Conservation (phyloP, 2,888 invertebrate genomes). For the Nymphalis c-album region DNA sequence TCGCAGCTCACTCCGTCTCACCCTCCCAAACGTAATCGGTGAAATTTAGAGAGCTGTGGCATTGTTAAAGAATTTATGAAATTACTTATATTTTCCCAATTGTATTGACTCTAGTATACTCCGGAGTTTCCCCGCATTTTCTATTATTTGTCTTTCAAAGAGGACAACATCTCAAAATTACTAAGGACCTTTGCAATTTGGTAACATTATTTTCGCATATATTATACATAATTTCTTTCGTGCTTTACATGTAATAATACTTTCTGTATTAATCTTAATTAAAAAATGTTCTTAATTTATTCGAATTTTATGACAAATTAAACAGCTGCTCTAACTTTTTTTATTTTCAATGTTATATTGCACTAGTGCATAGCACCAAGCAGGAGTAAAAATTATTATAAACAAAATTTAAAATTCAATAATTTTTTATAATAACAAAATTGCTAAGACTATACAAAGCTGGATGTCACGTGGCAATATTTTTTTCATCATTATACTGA, state of each 20-base stretch:
- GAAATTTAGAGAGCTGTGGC: neutral
- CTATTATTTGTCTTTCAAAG: no score
- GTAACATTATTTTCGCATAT: neutral
- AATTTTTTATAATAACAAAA: neutral
- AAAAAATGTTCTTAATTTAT: constrained; percentile 6
- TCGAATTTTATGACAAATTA: neutral
- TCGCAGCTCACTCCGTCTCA: no score
- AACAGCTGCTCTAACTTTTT: neutral
- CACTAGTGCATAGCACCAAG: constrained; percentile 4
- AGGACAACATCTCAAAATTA: no score
- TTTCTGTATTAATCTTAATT: constrained; percentile 3
- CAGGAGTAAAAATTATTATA: neutral
- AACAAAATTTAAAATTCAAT: neutral
- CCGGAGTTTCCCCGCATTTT: neutral
- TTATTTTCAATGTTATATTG: neutral
- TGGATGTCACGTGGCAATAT: neutral
- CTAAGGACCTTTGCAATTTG: neutral
- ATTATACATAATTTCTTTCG: neutral
- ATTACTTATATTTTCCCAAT: neutral
- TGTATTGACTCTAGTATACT: neutral
- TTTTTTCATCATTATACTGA: no score
- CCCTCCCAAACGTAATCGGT: no score
- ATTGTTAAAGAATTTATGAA: neutral
- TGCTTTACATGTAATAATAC: constrained; percentile 2
- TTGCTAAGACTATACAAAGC: neutral